Conservation (phyloP, 1,140 invertebrate species). For the Onthophagus taurus region DNA sequence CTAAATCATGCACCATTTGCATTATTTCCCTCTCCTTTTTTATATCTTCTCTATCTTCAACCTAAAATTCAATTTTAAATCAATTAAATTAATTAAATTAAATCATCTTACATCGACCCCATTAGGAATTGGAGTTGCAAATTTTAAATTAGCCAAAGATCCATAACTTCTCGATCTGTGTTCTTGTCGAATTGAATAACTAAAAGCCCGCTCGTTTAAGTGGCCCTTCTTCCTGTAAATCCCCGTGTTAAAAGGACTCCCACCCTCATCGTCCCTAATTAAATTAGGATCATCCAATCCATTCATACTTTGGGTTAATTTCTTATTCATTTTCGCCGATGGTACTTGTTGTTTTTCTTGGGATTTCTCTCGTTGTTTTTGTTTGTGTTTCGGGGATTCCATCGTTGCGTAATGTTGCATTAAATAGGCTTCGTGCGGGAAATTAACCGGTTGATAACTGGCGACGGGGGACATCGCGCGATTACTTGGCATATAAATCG, state of each 20-base stretch:
- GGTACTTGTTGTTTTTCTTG: constrained; percentile 25
- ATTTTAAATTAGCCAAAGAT: constrained; percentile 76
- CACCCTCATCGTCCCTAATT: constrained; percentile 61
- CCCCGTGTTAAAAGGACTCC: constrained; percentile 74
- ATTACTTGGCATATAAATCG: constrained; percentile 50
- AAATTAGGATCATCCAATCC: constrained; percentile 49
- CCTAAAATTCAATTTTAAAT: neutral
- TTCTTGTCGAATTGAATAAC: constrained; percentile 87
- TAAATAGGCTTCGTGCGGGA: constrained; percentile 51
- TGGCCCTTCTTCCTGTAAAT: constrained; percentile 86
- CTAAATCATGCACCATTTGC: constrained; percentile 80
- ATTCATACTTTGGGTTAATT: constrained; percentile 43
- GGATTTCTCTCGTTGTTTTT: constrained; percentile 34
- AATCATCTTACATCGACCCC: constrained; percentile 40
- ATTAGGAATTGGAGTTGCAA: constrained; percentile 52
- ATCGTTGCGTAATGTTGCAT: constrained; percentile 50
- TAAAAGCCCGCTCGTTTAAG: constrained; percentile 86
- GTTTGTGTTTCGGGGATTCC: constrained; percentile 35
- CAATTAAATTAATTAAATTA: neutral
- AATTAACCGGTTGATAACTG: constrained; percentile 51
- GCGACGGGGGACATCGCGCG: constrained; percentile 48
- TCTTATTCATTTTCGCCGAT: constrained; percentile 39
- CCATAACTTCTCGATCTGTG: constrained; percentile 84
- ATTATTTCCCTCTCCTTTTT: constrained; percentile 87
- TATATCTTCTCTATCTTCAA: constrained; percentile 56